Evolutionary conservation across 2,113 vertebrate genomes (phyloP), one percentile per base, ranked within the genome.

Genomic region (Lophotis ruficrista): DNA sequence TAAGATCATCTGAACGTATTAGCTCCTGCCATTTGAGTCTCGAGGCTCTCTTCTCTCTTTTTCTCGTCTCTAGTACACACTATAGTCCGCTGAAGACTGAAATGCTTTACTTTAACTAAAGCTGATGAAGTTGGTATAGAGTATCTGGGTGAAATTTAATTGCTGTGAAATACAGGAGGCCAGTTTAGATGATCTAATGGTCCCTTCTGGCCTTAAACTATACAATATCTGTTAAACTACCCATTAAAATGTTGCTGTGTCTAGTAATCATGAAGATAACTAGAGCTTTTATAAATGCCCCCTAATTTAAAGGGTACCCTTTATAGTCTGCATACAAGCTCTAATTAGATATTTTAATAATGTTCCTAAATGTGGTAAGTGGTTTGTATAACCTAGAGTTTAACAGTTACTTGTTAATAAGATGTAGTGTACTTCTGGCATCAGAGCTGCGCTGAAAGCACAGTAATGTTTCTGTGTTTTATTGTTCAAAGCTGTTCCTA

Each of bases 261-360:
- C 53, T 79, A 53, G 61, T 93, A 87, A 90, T 83, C 73, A 82
- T 38, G 43, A 75, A 84, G 88, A 85, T 64, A 95, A 95, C 71
- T 72, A 68, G 27, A 56, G 57, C 33, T 95, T 94, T 90, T 82
- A 23, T 51, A 87, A 90, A 85, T 79, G 80, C 5, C 23, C 61
- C 48, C 35, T 86, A 47, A 89, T 95, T 95, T 60, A 90, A 75
- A 64, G 37, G 41, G 23, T 47, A 76, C 9, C 14, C 35, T 79
- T 95, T 83, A 56, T 43, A 58, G 65, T 71, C 35, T 72, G 61
- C 0, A 0, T 79, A 56, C 70, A 85, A 82, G 35, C 14, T 91
- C 84, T 79, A 94, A 94, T 85, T 83, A 93, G 81, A 16, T 91
- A 56, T 48, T 90, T 93, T 93, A 94, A 89, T 93, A 62, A 84